Base-by-base conservation (phyloP, 2,888 invertebrate genomes). In the Tipula vernalis region DNA sequence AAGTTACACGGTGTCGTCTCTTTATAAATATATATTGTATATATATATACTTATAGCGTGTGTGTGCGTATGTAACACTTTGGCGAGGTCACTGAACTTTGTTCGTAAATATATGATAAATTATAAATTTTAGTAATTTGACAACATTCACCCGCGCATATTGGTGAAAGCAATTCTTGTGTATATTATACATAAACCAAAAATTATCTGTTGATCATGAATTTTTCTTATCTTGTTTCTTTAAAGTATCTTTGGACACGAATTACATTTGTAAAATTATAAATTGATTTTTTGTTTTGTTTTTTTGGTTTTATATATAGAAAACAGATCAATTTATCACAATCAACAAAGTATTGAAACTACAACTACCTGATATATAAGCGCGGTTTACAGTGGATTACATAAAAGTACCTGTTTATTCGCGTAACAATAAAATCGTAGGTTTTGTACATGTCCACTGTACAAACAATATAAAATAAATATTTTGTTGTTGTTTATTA, bases 71-170 rank as follows among this genome's bases (percentile, higher is more conserved):
- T 39, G 6, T 39, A 39, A 28, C 6, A 39, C 39, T 5, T 39
- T 39, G 28, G 28, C 28, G 28, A 28, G 28, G 57, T 57, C 57
- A 57, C 57, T 18, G 57, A 57, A 57, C 57, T 57, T 18, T 57
- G 15, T 57, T 6, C 6, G 10, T 18, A 12, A 8, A 71, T 71
- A 71, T 71, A 28, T 71, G 71, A 71, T 71, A 71, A 71, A 71
- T 71, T 71, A 71, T 71, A 71, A 71, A 71, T 71, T 71, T 71
- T 71, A 71, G 71, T 71, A 71, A 71, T 71, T 71, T 71, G 71
- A 71, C 71, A 71, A 71, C 28, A 71, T 71, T 71, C 71, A 71
- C 71, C 71, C 71, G 71, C 71, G 71, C 71, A 71, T 28, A 71
- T 71, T 71, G 71, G 71, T 71, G 71, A 71, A 71, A 71, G 71